A percentile compares a stretch with the other conserved stretches of the same genome.
These are phyloP conservation scores for Xyrichtys novacula DNA, from an alignment of 2,797 vertebrate genomes.

Conservation along the genomic window DNA sequence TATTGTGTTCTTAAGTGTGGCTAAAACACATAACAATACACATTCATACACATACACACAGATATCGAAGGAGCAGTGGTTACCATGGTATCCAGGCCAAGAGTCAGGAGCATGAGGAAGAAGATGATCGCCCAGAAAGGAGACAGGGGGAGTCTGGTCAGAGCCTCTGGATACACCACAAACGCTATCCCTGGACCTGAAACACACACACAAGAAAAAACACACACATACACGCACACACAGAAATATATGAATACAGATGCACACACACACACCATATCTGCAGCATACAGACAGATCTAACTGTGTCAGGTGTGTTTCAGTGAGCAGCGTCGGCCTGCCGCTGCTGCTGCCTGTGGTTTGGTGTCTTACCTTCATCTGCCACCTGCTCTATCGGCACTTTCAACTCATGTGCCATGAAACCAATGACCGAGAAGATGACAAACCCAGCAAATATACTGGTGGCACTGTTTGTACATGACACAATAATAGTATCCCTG, in stretches of 20 bases:
- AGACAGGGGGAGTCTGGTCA: constrained; percentile 95
- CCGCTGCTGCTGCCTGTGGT: constrained; percentile 18
- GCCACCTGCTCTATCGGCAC: constrained; percentile 98
- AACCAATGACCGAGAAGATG: constrained; percentile 99
- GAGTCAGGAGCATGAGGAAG: constrained; percentile 98
- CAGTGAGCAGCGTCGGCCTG: not conserved
- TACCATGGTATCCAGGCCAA: constrained; percentile 99
- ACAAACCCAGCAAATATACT: constrained; percentile 99
- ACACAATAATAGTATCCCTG: constrained; percentile 97
- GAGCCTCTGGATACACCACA: constrained; percentile 97
- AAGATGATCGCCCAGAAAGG: constrained; percentile 99
- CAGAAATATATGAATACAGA: constrained; percentile 12
- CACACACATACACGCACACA: constrained; percentile 31
- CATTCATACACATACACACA: constrained; percentile 33
- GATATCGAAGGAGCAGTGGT: constrained; percentile 48
- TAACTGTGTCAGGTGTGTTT: constrained; percentile 15
- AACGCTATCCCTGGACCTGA: constrained; percentile 98
- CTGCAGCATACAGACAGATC: not conserved
- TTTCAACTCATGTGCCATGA: constrained; percentile 98
- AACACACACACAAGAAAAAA: constrained; percentile 41
- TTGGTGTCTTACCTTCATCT: constrained; percentile 91
- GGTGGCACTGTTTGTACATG: constrained; percentile 97
- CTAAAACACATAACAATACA: not conserved
- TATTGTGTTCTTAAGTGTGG: not conserved
- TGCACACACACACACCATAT: constrained; percentile 3